phyloP scores from a whole-genome alignment of 2,888 invertebrate species.

The Tachina grossa region DNA sequence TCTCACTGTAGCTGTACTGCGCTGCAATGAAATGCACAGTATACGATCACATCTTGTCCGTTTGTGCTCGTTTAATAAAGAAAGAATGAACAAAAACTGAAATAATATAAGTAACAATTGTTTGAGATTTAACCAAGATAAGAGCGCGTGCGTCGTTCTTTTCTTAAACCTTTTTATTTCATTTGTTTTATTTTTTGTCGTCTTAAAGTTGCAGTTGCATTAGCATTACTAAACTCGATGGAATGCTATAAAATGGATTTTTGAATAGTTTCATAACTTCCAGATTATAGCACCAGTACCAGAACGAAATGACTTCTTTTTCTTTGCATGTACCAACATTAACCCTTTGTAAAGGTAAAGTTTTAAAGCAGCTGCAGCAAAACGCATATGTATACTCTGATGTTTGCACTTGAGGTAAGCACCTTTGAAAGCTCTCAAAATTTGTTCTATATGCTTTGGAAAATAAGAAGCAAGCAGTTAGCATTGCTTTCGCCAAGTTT shows the following conservation, averaged over 20 bases:
- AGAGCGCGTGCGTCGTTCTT: conserved; percentile 70
- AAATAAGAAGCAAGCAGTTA: no score
- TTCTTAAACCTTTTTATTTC: conserved; percentile 51
- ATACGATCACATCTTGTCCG: conserved; percentile 54
- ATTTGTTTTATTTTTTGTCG: conserved; percentile 11
- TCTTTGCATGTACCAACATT: neutral
- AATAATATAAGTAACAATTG: conserved; percentile 67
- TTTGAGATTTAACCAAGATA: conserved; percentile 64
- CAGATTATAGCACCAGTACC: conserved; percentile 22
- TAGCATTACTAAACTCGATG: conserved; percentile 65
- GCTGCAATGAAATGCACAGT: conserved; percentile 36
- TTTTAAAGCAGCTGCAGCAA: neutral
- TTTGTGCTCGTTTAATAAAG: conserved; percentile 28
- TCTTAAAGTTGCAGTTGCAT: conserved; percentile 38
- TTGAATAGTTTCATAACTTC: conserved; percentile 63
- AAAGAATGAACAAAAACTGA: conserved; percentile 47
- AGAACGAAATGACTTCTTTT: conserved; percentile 33
- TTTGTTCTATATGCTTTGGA: no score
- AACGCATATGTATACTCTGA: no score
- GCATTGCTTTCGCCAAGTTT: no score
- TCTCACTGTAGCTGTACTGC: conserved; percentile 17
- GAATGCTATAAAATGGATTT: conserved; percentile 60
- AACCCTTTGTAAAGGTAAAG: conserved; percentile 25
- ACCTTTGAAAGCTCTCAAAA: no score
- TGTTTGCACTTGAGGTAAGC: no score